Percentiles rank a stretch among this genome's conserved stretches.
phyloP scores from a whole-genome alignment of 2,797 vertebrate genomes.

The Acanthopagrus latus region DNA sequence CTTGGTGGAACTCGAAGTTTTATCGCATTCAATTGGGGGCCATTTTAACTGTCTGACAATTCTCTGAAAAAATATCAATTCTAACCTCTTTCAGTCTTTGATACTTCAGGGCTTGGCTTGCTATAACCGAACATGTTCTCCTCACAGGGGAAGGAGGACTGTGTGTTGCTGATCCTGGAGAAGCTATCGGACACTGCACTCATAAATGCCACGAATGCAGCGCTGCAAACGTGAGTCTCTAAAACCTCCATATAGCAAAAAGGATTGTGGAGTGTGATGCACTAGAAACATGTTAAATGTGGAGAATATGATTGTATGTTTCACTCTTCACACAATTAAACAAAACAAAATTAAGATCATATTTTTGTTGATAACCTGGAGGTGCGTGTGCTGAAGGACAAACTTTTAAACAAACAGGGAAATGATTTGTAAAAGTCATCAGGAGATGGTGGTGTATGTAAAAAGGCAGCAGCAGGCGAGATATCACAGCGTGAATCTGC shows the following conservation, averaged over 20 bases:
- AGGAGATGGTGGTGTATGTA: neutral
- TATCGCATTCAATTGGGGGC: neutral
- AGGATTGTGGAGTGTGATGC: neutral
- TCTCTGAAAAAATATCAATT: too few relatives aligned
- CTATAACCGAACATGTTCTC: neutral
- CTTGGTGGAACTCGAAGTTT: neutral
- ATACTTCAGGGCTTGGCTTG: neutral
- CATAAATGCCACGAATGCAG: conserved; percentile 91
- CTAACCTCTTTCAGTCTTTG: too few relatives aligned
- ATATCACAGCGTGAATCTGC: neutral
- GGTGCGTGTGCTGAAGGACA: neutral
- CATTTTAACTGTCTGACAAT: neutral
- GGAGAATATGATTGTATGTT: neutral
- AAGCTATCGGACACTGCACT: conserved; percentile 91
- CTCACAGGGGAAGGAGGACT: conserved; percentile 93
- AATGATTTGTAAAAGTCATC: neutral
- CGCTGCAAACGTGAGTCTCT: conserved; percentile 95
- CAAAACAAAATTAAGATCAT: neutral
- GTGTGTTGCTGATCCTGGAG: conserved; percentile 94
- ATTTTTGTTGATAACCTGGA: neutral
- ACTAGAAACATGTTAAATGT: neutral
- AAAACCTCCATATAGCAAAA: rapidly evolving
- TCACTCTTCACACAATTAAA: neutral
- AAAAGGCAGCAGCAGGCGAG: neutral
- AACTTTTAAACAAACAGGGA: neutral